A percentile compares a stretch with the other conserved stretches of the same genome.
phyloP scores from a whole-genome alignment of 2,113 vertebrate genomes.

The Hipposideros armiger region DNA sequence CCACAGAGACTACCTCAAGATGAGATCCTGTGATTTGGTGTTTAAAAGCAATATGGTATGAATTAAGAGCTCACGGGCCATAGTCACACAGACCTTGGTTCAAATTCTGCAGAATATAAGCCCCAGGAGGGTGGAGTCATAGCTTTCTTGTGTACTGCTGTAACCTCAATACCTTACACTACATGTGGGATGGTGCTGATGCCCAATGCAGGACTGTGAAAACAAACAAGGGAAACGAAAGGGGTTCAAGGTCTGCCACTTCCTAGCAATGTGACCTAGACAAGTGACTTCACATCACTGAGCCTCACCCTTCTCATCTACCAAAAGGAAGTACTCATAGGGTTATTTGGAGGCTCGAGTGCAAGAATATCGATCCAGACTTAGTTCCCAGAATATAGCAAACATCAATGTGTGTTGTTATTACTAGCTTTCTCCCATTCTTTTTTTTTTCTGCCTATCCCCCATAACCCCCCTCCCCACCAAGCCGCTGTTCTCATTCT shows the following conservation, averaged over 20 bases:
- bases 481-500: no score
- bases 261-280: background rate
- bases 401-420: background rate
- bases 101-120: background rate
- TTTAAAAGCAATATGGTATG: background rate
- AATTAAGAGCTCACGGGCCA: background rate
- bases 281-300: background rate
- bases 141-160: background rate
- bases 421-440: background rate
- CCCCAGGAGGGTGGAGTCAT: fast-evolving
- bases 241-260: background rate
- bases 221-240: background rate
- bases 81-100: background rate
- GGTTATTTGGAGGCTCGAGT: background rate
- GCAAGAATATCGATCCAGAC: background rate
- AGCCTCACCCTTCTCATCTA: background rate
- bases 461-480: no score
- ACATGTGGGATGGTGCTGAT: fast-evolving
- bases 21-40: background rate
- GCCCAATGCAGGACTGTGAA: no score
- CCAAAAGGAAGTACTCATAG: background rate
- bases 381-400: background rate
- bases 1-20: background rate
- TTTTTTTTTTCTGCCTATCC: no score
- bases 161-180: fast-evolving